Percentiles rank a stretch among this genome's conserved stretches.
phyloP scores from a whole-genome alignment of 2,888 invertebrate genomes.

The Leistus spinibarbis region DNA sequence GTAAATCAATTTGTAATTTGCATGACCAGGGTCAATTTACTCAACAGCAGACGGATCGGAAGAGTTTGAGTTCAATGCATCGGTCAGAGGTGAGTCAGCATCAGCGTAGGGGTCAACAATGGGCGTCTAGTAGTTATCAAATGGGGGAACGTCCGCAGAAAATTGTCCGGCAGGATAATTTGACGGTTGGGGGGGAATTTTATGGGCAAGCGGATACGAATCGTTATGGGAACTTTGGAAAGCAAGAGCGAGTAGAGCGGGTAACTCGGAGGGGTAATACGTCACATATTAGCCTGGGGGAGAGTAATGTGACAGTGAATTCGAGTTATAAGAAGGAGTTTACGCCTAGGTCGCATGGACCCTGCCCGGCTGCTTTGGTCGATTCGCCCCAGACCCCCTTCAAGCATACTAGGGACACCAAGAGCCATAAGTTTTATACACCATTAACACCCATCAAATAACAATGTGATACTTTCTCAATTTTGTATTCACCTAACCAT shows the following conservation, averaged over 20 bases:
- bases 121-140: conserved; percentile 57
- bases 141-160: conserved; percentile 67
- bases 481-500: too few species aligned
- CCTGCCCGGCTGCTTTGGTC: conserved; percentile 80
- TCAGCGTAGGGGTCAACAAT: conserved; percentile 62
- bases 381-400: conserved; percentile 77
- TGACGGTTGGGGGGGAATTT: conserved; percentile 74
- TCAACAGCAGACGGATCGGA: conserved; percentile 71
- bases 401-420: conserved; percentile 83
- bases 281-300: conserved; percentile 79
- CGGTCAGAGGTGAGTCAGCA: conserved; percentile 62
- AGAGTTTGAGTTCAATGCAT: conserved; percentile 80
- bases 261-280: conserved; percentile 70
- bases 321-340: conserved; percentile 81
- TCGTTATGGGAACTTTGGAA: conserved; percentile 71
- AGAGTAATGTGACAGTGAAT: conserved; percentile 62
- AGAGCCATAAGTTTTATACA: conserved; percentile 83
- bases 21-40: conserved; percentile 75
- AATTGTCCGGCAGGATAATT: conserved; percentile 68
- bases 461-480: conserved; percentile 18
- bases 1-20: conserved; percentile 80
- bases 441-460: conserved; percentile 63
- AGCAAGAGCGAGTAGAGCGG: conserved; percentile 63
- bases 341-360: conserved; percentile 70
- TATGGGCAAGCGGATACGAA: conserved; percentile 75